Evolutionary conservation across 2,888 invertebrate species (phyloP).

Genomic region (Eilema caniola): DNA sequence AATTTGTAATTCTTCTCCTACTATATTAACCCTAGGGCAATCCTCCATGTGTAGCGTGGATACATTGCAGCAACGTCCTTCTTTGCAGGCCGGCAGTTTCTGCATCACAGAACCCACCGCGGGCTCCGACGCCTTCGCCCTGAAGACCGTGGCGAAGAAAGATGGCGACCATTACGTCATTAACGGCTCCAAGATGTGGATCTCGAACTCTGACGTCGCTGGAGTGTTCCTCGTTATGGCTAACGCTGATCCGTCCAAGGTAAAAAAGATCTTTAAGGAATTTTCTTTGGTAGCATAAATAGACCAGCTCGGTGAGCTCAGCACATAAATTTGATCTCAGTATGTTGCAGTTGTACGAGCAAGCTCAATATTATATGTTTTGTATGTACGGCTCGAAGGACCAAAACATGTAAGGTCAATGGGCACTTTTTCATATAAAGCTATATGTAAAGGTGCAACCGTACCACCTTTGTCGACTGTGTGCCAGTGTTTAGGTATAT

Average conservation of each 20-base stretch:
- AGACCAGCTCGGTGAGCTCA: too few species aligned
- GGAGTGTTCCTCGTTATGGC: constrained; percentile 98
- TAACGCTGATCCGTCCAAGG: constrained; percentile 95
- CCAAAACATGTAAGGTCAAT: too few species aligned
- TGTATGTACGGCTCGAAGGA: too few species aligned
- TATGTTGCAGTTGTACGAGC: not conserved
- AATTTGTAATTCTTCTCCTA: too few species aligned
- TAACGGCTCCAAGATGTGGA: constrained; percentile 99
- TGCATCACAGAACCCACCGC: constrained; percentile 96
- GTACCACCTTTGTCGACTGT: too few species aligned
- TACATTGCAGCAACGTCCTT: not conserved
- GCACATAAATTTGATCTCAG: not conserved
- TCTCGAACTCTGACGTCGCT: constrained; percentile 97
- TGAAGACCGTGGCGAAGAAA: constrained; percentile 96
- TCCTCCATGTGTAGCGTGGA: not conserved
- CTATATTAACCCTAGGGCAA: not conserved
- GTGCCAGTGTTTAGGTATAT: too few species aligned
- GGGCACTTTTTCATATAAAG: too few species aligned
- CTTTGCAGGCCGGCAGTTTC: constrained; percentile 94
- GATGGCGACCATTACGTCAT: constrained; percentile 95
- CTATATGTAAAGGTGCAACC: too few species aligned
- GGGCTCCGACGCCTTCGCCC: constrained; percentile 98
- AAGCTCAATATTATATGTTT: too few species aligned
- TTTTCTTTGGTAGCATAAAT: too few species aligned
- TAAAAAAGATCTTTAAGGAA: constrained; percentile 60